phyloP scores from a whole-genome alignment of 2,113 vertebrate genomes.

The Lepus americanus region DNA sequence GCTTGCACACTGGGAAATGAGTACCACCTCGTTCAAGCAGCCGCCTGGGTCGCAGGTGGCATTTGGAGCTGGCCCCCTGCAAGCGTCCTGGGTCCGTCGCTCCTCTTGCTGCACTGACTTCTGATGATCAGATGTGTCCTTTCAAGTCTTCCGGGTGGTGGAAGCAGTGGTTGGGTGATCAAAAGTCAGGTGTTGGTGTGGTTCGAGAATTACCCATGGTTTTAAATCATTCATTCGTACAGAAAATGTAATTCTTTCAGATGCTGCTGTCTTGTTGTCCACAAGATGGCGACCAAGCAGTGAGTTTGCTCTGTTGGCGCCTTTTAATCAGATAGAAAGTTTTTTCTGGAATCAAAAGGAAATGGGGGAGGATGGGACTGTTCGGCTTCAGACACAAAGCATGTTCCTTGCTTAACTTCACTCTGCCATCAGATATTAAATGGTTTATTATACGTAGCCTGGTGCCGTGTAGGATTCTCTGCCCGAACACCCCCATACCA shows the following conservation, averaged over 20 bases:
- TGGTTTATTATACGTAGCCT: background rate
- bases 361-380: background rate
- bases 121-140: background rate
- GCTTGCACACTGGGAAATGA: fast-evolving
- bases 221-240: background rate
- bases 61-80: background rate
- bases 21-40: fast-evolving
- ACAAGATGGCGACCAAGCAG: conserved; percentile 45
- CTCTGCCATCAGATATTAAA: background rate
- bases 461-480: background rate
- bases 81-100: background rate
- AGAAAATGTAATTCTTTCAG: background rate
- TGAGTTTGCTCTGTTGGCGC: background rate
- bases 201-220: background rate
- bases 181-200: background rate
- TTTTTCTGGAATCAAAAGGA: background rate
- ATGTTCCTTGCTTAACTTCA: background rate
- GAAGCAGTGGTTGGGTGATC: background rate
- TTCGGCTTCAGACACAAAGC: background rate
- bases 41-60: background rate
- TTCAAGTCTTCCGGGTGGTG: background rate
- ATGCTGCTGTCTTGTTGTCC: conserved; percentile 18
- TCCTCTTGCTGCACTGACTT: background rate
- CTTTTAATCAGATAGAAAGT: background rate
- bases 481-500: background rate